These are phyloP conservation scores for Lates japonicus DNA, from an alignment of 2,797 vertebrate genomes.

Conservation along the genomic window DNA sequence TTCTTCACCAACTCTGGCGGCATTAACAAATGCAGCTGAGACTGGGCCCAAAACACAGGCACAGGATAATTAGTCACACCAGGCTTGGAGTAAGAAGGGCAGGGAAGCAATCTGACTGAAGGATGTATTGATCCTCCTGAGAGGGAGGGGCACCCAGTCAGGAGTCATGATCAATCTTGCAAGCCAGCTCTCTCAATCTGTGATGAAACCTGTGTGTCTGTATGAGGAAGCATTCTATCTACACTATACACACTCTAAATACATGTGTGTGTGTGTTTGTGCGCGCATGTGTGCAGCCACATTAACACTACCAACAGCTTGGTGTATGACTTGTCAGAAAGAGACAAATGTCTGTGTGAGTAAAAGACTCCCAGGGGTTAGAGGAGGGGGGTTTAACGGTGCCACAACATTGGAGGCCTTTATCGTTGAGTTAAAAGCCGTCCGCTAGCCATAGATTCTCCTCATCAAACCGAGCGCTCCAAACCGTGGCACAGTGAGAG, in stretches of 20 bases:
- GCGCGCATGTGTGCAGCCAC: conserved; percentile 55
- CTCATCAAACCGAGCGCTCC: conserved; percentile 64
- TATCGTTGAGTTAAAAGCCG: conserved; percentile 77
- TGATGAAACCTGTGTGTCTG: conserved; percentile 75
- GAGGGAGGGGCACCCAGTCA: conserved; percentile 78
- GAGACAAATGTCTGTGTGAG: conserved; percentile 85
- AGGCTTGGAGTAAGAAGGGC: conserved; percentile 75
- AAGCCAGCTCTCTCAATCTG: conserved; percentile 80
- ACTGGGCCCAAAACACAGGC: conserved; percentile 77
- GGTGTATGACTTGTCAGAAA: conserved; percentile 81
- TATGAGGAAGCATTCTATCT: conserved; percentile 62
- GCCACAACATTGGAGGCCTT: conserved; percentile 75
- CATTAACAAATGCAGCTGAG: conserved; percentile 79
- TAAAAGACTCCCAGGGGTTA: conserved; percentile 83
- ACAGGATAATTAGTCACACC: conserved; percentile 86
- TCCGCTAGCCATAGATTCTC: conserved; percentile 68
- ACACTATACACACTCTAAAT: conserved; percentile 46
- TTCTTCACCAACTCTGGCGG: conserved; percentile 64
- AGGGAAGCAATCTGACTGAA: conserved; percentile 85
- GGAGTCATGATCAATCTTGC: conserved; percentile 85
- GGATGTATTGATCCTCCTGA: conserved; percentile 84
- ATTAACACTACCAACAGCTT: conserved; percentile 74
- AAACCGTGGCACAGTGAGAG: conserved; percentile 57
- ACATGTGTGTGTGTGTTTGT: conserved; percentile 40
- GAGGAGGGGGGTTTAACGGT: conserved; percentile 64